Percentiles rank a stretch among this genome's conserved stretches.
Conservation (phyloP, 2,797 vertebrate genomes). For the Gymnothorax javanicus region DNA sequence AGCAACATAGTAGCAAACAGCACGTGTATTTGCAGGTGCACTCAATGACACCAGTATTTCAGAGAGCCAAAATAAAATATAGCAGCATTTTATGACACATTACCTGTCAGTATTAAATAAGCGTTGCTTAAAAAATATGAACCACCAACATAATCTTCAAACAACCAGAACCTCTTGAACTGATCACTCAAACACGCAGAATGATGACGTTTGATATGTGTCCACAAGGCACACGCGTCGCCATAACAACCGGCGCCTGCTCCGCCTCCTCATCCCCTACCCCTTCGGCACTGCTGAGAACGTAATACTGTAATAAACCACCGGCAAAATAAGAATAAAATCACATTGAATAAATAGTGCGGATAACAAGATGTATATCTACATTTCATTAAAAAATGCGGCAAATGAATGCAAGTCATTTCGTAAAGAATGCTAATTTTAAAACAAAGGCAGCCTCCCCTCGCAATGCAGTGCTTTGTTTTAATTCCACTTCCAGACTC, state of each 20-base stretch:
- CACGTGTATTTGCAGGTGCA: neutral
- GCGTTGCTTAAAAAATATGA: neutral
- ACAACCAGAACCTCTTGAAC: neutral
- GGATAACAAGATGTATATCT: neutral
- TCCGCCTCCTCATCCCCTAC: too few relatives aligned
- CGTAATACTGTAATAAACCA: neutral
- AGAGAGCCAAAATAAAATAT: neutral
- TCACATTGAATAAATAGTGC: neutral
- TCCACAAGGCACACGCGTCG: conserved; percentile 50
- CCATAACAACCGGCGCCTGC: conserved; percentile 61
- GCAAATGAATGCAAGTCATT: neutral
- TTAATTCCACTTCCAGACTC: neutral
- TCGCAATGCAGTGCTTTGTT: neutral
- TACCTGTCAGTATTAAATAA: neutral
- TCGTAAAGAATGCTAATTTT: neutral
- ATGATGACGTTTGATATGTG: conserved; percentile 61
- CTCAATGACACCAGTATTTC: neutral
- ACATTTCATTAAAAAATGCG: too few relatives aligned
- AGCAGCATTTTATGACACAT: neutral
- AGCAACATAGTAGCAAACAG: neutral
- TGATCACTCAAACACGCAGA: conserved; percentile 36
- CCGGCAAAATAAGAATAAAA: neutral
- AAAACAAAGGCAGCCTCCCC: neutral
- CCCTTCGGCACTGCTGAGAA: neutral
- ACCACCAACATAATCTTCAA: neutral